phyloP scores from a whole-genome alignment of 2,113 vertebrate genomes.

The Vulpes lagopus region DNA sequence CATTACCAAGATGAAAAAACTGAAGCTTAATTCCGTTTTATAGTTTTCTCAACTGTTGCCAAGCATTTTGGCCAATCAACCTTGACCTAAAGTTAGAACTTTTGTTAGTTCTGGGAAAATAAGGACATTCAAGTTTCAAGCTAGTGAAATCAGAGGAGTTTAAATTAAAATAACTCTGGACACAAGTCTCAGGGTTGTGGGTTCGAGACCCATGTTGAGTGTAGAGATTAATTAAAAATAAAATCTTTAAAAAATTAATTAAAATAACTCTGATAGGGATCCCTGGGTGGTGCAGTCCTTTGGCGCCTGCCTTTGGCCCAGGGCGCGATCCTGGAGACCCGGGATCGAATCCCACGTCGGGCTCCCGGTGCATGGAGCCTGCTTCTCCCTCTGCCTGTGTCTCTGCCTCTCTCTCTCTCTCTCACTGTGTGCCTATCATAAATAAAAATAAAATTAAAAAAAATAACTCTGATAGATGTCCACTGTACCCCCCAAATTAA shows the following conservation, averaged over 20 bases:
- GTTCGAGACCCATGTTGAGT: neutral
- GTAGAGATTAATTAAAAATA: neutral
- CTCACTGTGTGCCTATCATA: too few relatives aligned
- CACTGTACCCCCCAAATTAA: conserved; percentile 32
- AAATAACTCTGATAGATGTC: conserved; percentile 53
- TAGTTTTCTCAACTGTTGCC: conserved; percentile 53
- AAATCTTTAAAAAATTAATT: neutral
- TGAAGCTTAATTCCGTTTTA: conserved; percentile 48
- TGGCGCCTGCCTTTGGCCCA: too few relatives aligned
- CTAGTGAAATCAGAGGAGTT: conserved; percentile 70
- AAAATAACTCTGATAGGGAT: conserved; percentile 54
- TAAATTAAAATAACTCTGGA: conserved; percentile 58
- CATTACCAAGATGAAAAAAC: conserved; percentile 68
- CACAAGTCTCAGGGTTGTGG: neutral
- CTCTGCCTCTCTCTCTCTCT: too few relatives aligned
- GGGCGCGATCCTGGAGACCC: too few relatives aligned
- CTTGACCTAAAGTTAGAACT: conserved; percentile 64
- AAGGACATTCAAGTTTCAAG: conserved; percentile 60
- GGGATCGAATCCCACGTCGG: too few relatives aligned
- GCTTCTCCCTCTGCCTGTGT: too few relatives aligned
- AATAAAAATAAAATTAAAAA: neutral
- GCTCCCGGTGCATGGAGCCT: too few relatives aligned
- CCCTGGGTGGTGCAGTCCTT: too few relatives aligned
- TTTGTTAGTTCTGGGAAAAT: conserved; percentile 74
- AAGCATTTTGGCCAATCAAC: conserved; percentile 68